Percentiles rank a stretch among this genome's conserved stretches.
phyloP scores from a whole-genome alignment of 2,113 vertebrate genomes.

The Tonatia bakeri region DNA sequence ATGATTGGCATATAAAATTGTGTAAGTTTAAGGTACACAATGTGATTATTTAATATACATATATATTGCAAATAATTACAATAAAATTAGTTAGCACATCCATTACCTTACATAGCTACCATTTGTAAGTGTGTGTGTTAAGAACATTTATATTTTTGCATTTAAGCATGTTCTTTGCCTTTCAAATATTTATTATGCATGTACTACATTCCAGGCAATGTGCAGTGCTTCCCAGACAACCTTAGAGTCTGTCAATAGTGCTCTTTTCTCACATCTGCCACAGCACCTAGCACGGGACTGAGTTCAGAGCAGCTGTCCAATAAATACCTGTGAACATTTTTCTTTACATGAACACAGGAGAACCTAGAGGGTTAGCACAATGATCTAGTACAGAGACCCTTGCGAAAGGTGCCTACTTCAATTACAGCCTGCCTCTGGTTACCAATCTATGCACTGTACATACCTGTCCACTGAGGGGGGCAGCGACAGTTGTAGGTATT shows the following conservation, averaged over 20 bases:
- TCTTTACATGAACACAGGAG: neutral
- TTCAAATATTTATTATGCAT: neutral
- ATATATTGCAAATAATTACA: neutral
- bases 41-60: neutral
- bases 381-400: neutral
- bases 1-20: neutral
- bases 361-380: neutral
- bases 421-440: neutral
- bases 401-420: neutral
- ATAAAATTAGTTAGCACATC: neutral
- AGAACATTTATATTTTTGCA: neutral
- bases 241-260: neutral
- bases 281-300: neutral
- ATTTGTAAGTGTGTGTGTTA: neutral
- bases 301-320: neutral
- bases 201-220: neutral
- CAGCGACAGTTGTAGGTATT: conserved; percentile 98
- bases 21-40: neutral
- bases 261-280: neutral
- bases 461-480: conserved; percentile 96
- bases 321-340: neutral
- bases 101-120: neutral
- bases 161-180: neutral
- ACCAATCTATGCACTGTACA: neutral
- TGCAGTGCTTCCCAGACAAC: neutral